Percentiles rank a stretch among this genome's conserved stretches.
These are phyloP conservation scores for Synaphobranchus kaupii DNA, from an alignment of 2,797 vertebrate genomes.

Conservation along the genomic window DNA sequence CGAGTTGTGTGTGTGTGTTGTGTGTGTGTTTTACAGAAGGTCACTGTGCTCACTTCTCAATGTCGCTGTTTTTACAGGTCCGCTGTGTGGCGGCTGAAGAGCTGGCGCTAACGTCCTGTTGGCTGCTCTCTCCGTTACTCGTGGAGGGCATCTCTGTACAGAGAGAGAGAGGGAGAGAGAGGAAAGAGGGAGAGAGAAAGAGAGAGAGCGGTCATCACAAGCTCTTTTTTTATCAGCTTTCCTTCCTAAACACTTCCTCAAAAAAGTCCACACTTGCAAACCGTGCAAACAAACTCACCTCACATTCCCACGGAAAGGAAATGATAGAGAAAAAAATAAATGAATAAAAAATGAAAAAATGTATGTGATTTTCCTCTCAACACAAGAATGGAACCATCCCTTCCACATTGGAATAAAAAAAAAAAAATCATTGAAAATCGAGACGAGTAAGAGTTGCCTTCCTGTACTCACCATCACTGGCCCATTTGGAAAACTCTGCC, in stretches of 20 bases:
- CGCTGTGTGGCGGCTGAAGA: conserved; percentile 81
- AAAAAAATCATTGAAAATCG: too few species aligned
- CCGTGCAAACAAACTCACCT: not conserved
- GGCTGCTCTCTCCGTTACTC: conserved; percentile 96
- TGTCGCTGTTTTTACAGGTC: conserved; percentile 89
- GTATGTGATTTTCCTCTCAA: too few species aligned
- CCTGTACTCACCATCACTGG: conserved; percentile 86
- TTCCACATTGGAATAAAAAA: not conserved
- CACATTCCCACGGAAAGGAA: not conserved
- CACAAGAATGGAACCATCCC: not conserved
- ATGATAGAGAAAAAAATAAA: not conserved
- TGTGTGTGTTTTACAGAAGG: not conserved
- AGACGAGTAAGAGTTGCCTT: not conserved
- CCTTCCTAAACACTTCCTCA: not conserved
- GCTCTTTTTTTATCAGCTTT: not conserved
- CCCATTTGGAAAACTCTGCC: conserved; percentile 98
- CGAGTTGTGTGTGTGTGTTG: not conserved
- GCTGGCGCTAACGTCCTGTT: conserved; percentile 89
- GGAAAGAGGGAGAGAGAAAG: too few species aligned
- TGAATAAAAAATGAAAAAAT: not conserved
- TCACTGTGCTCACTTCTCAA: conserved; percentile 88
- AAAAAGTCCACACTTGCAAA: not conserved
- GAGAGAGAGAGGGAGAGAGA: conserved; percentile 35
- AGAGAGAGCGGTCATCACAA: not conserved
- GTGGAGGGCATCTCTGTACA: conserved; percentile 96